These are phyloP conservation scores for Pomacea canaliculata DNA, from an alignment of 2,888 invertebrate genomes.

Conservation along the genomic window DNA sequence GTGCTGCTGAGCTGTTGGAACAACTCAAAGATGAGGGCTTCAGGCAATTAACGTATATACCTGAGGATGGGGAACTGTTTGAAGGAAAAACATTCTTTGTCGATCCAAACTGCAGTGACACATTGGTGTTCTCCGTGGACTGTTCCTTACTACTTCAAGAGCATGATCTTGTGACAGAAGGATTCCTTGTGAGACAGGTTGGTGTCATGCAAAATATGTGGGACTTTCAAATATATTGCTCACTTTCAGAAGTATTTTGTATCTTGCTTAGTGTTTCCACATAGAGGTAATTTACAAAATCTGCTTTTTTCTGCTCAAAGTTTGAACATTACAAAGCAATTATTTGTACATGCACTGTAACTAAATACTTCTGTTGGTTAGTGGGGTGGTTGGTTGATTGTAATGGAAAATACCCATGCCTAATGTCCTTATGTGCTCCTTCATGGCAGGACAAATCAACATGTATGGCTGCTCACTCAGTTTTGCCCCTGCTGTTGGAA, in stretches of 20 bases:
- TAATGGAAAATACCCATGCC: background rate
- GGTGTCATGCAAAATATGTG: background rate
- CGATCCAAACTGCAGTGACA: conserved; percentile 63
- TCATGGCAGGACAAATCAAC: conserved; percentile 66
- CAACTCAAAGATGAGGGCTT: conserved; percentile 55
- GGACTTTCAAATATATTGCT: too few relatives aligned
- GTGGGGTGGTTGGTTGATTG: background rate
- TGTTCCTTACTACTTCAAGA: conserved; percentile 47
- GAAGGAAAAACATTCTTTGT: conserved; percentile 49
- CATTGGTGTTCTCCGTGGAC: conserved; percentile 61
- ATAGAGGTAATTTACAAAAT: too few relatives aligned
- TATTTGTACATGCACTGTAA: too few relatives aligned
- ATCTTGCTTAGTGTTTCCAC: too few relatives aligned
- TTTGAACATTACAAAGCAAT: too few relatives aligned
- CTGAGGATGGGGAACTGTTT: conserved; percentile 30
- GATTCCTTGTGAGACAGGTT: conserved; percentile 66
- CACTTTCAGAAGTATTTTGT: too few relatives aligned
- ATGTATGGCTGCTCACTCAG: conserved; percentile 63
- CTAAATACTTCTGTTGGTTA: too few relatives aligned
- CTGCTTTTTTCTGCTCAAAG: too few relatives aligned
- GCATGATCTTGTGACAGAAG: conserved; percentile 50
- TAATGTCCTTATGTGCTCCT: background rate
- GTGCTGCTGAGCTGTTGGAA: conserved; percentile 48
- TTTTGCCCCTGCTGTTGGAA: conserved; percentile 59
- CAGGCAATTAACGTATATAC: conserved; percentile 35